A percentile compares a stretch with the other conserved stretches of the same genome.
Conservation (phyloP, 2,113 vertebrate species). For the Rhinoptilus africanus region DNA sequence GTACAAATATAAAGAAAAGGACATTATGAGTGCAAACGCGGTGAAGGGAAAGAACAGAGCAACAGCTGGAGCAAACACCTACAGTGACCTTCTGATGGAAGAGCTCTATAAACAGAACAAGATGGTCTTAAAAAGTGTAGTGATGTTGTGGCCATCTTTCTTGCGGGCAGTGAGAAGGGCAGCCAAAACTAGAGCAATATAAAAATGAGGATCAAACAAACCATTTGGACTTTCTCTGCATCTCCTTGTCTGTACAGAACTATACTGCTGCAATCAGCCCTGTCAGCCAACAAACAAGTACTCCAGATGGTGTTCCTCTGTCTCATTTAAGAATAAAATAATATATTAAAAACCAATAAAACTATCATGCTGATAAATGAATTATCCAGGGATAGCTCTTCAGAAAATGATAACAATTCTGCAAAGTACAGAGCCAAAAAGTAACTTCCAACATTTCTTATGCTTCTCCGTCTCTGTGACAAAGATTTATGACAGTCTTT, state of each 20-base stretch:
- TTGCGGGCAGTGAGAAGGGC: background rate
- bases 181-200: background rate
- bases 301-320: conserved; percentile 7
- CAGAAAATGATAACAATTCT: background rate
- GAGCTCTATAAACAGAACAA: conserved; percentile 16
- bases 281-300: background rate
- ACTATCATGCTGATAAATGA: conserved; percentile 6
- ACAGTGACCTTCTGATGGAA: conserved; percentile 10
- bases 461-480: background rate
- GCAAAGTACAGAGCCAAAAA: background rate
- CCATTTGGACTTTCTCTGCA: background rate
- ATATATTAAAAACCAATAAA: conserved; percentile 30
- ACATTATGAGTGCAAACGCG: background rate
- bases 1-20: background rate
- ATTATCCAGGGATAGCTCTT: background rate
- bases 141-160: background rate
- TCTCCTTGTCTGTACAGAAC: background rate
- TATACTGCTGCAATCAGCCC: background rate
- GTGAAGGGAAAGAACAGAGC: background rate
- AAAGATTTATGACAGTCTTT: conserved; percentile 1
- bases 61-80: conserved; percentile 37
- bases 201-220: conserved; percentile 25
- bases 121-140: background rate
- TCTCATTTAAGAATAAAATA: conserved; percentile 2
- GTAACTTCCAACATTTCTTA: background rate